Conservation (phyloP, 2,113 vertebrate species). For the Galbula dea region DNA sequence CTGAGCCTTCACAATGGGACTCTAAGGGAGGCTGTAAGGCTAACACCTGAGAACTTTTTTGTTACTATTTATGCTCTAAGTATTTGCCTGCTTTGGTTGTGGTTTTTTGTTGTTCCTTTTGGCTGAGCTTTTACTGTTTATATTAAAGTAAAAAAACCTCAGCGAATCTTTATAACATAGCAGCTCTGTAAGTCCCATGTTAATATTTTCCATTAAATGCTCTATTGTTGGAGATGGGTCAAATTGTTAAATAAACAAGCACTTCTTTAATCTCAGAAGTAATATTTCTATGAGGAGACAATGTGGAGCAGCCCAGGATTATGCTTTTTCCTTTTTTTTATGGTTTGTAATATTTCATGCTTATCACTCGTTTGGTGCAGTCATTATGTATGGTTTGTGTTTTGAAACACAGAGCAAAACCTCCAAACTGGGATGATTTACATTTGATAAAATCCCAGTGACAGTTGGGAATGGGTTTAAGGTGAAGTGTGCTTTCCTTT, state of each 20-base stretch:
- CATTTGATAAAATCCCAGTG: neutral
- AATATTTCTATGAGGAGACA: neutral
- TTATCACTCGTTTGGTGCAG: neutral
- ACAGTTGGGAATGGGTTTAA: neutral
- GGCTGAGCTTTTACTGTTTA: neutral
- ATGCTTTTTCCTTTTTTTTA: neutral
- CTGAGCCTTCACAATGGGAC: neutral
- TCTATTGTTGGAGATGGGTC: neutral
- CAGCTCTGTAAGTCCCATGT: neutral
- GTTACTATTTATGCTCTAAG: neutral
- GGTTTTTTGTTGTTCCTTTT: neutral
- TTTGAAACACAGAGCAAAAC: neutral
- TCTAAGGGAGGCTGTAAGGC: neutral
- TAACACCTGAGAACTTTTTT: neutral
- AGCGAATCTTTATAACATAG: neutral
- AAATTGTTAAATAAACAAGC: neutral
- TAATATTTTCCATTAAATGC: neutral
- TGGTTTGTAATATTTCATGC: slow-evolving; percentile 1
- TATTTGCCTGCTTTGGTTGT: neutral
- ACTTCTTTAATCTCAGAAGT: neutral
- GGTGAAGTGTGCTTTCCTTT: neutral
- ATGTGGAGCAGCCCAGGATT: neutral
- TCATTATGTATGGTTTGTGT: neutral
- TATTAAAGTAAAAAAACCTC: neutral
- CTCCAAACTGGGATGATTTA: neutral